Evolutionary conservation across 2,797 vertebrate species (phyloP), one percentile per base, ranked within the genome.

Genomic region (Allobates femoralis): DNA sequence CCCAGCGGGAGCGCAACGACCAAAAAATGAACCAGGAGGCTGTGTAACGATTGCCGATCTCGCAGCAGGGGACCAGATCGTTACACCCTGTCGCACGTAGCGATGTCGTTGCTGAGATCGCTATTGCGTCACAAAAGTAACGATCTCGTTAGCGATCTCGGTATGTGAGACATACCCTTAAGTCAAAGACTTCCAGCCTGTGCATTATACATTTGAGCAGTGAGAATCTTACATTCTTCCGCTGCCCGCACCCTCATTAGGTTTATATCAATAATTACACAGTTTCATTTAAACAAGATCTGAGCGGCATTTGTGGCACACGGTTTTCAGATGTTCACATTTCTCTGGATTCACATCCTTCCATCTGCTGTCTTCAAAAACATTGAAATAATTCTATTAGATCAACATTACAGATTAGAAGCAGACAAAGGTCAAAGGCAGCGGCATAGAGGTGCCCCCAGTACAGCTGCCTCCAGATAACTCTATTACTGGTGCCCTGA

Each of bases 351-450:
- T 51, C 80, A 56, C 64, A 28, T 86, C 78, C 55, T 81, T 86
- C 84, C 84, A 86, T 79, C 81, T 87, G 81, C 81, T 69, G 51
- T 56, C 60, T 87, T 83, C n/a, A 87, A 83, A 71, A 79, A 69
- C 64, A 79, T 79, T 87, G 83, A 46, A 50, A 83, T 87, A 88
- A 88, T 88, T 85, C 78, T 79, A 88, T 88, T 88, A 88, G 62
- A 85, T 81, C 67, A 85, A 85, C 87, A 85, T 85, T 85, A 88
- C 60, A 85, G 83, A 85, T 88, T 88, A 85, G 78, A 85, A 51
- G 58, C 66, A 87, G 76, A 67, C 77, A 84, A 71, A 85, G 86
- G 86, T 88, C 82, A 88, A 50, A 73, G 34, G 32, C n/a, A 41
- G 60, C 67, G 82, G 56, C 67, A 74, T 64, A 50, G 14, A 76